Base-by-base conservation (phyloP, 2,797 vertebrate species). In the Micropoecilia bifurca region DNA sequence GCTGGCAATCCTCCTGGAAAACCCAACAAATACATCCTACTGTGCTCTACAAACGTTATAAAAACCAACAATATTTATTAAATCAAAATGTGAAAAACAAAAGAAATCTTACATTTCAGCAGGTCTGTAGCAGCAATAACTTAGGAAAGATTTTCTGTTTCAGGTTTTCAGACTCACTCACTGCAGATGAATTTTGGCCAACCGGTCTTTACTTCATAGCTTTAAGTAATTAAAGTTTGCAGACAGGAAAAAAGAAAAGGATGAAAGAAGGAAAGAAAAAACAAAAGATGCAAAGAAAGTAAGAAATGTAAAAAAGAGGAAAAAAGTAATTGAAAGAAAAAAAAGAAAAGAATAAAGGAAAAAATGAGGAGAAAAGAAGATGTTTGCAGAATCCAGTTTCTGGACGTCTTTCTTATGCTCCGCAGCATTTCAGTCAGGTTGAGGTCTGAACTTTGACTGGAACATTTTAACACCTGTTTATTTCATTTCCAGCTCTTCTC, bases 81-180 rank as follows among this genome's bases (percentile, higher is more conserved):
- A 20, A 61, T n/a, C 57, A 61, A 61, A 61, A 61, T 61, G 57
- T 61, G n/a, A 59, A 59, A 59, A 59, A 59, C n/a, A 13, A 59
- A 50, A 57, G 8, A 59, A 59, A 30, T 5, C 57, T 13, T 18
- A 28, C 57, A 61, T 30, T 33, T 61, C 13, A 61, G 30, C 57
- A 18, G 28, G 13, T 61, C 13, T 14, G 12, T 7, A 61, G 57
- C 57, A 61, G 33, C 61, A 66, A 39, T 10, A 41, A 12, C 3
- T 68, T 20, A 10, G 63, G 25, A 39, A 22, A 68, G 4, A 3
- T 68, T 68, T 68, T 39, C 33, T 20, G 59, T 63, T 63, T 63
- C 30, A 36, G 13, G 14, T 36, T 36, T 63, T 63, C 30, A 63
- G 59, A 33, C 30, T 63, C 28, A 4, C 55, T 59, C 57, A 13